phyloP scores from a whole-genome alignment of 2,797 vertebrate genomes.

The Alectoris magna region DNA sequence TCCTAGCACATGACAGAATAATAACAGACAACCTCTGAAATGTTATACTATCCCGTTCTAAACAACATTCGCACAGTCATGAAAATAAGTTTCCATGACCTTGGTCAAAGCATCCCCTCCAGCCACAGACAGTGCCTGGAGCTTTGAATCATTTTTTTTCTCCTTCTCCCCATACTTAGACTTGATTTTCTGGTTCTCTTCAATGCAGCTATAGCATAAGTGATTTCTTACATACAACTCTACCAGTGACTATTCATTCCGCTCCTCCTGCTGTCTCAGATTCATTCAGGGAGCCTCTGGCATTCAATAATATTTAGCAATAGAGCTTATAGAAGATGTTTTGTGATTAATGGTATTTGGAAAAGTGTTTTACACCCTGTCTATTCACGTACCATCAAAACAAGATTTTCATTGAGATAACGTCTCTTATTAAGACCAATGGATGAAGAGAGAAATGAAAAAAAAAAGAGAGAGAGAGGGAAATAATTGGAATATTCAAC shows the following conservation, averaged over 20 bases:
- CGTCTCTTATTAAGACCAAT: not conserved
- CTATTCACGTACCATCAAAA: slow-evolving; percentile 11
- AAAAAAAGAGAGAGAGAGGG: not conserved
- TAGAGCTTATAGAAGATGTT: not conserved
- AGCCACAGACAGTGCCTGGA: not conserved
- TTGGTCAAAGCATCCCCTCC: not conserved
- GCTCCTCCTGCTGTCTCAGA: not conserved
- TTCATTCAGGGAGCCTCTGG: not conserved
- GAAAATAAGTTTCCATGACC: not conserved
- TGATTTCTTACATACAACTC: not conserved
- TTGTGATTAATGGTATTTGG: slow-evolving; percentile 16
- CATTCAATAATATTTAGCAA: not conserved
- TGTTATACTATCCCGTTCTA: not conserved
- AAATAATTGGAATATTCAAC: not conserved
- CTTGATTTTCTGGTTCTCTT: not conserved
- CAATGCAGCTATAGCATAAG: not conserved
- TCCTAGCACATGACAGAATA: not conserved
- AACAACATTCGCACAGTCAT: not conserved
- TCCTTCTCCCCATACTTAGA: not conserved
- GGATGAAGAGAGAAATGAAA: not conserved
- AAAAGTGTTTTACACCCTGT: slow-evolving; percentile 16
- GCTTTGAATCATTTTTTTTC: not conserved
- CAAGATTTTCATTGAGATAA: slow-evolving; percentile 36
- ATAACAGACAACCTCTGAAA: not conserved
- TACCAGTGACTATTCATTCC: not conserved